A percentile compares a stretch with the other conserved stretches of the same genome.
These are phyloP conservation scores for Syngnathus acus DNA, from an alignment of 2,797 vertebrate genomes.

Conservation along the genomic window DNA sequence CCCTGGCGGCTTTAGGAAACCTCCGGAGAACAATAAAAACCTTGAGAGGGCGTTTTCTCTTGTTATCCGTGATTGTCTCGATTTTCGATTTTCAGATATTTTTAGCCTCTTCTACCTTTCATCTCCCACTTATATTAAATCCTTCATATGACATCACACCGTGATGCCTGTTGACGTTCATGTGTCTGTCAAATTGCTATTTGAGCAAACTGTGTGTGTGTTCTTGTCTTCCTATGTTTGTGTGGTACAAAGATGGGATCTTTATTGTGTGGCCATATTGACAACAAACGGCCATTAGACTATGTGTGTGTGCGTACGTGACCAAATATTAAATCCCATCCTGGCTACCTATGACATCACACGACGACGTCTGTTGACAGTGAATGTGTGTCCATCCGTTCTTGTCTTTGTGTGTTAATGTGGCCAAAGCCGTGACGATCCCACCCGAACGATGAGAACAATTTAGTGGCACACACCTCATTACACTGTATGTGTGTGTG, in stretches of 20 bases:
- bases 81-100: neutral
- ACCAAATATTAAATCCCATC: too few relatives aligned
- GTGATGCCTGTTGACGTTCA: neutral
- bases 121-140: neutral
- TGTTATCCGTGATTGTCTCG: neutral
- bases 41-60: constrained; percentile 11
- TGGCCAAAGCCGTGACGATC: too few relatives aligned
- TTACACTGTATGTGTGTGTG: too few relatives aligned
- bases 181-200: too few relatives aligned
- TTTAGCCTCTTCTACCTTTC: too few relatives aligned
- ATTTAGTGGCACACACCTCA: too few relatives aligned
- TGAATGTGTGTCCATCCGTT: too few relatives aligned
- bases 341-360: too few relatives aligned
- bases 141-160: neutral
- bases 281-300: neutral
- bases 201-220: constrained; percentile 5
- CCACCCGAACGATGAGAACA: too few relatives aligned
- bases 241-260: neutral
- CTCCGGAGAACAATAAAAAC: constrained; percentile 24
- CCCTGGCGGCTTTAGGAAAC: constrained; percentile 34
- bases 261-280: neutral
- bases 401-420: too few relatives aligned
- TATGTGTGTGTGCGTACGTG: constrained; percentile 10
- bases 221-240: constrained; percentile 9
- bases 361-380: too few relatives aligned